Conservation (phyloP, 23 tunicate species). For the Ascidia mentula region DNA sequence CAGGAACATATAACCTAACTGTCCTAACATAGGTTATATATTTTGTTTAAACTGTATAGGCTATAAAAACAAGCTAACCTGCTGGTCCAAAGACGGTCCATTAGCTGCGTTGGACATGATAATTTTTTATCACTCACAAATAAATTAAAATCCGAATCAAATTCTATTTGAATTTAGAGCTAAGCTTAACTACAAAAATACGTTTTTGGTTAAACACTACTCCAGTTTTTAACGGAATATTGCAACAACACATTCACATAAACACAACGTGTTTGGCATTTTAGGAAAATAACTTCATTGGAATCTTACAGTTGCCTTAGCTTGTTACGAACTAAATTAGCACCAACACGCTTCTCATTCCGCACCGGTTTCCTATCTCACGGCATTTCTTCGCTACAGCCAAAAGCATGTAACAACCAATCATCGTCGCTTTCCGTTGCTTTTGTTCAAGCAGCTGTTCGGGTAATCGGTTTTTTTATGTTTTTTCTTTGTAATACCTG, state of each 20-base stretch:
- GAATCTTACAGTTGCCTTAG: too few species aligned
- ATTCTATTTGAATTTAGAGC: neutral
- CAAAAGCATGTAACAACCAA: neutral
- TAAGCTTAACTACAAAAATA: neutral
- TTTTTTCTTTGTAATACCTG: too few species aligned
- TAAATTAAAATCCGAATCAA: neutral
- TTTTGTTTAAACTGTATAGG: neutral
- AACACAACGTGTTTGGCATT: too few species aligned
- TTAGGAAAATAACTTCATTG: too few species aligned
- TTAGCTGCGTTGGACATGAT: conserved; percentile 12
- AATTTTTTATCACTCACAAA: neutral
- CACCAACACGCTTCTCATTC: too few species aligned
- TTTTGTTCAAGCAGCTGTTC: neutral
- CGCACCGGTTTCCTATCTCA: conserved; percentile 7
- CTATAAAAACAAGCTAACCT: conserved; percentile 3
- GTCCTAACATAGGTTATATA: neutral
- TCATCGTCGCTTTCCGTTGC: conserved; percentile 9
- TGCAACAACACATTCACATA: too few species aligned
- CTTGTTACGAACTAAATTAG: too few species aligned
- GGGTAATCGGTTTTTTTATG: too few species aligned
- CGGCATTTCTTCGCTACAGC: neutral
- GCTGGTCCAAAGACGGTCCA: conserved; percentile 48
- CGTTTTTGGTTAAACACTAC: too few species aligned
- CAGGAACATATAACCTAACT: too few species aligned
- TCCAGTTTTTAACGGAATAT: too few species aligned